Evolutionary conservation across 2,113 vertebrate species (phyloP), one percentile per base, ranked within the genome.

Genomic region (Oenanthe melanoleuca): DNA sequence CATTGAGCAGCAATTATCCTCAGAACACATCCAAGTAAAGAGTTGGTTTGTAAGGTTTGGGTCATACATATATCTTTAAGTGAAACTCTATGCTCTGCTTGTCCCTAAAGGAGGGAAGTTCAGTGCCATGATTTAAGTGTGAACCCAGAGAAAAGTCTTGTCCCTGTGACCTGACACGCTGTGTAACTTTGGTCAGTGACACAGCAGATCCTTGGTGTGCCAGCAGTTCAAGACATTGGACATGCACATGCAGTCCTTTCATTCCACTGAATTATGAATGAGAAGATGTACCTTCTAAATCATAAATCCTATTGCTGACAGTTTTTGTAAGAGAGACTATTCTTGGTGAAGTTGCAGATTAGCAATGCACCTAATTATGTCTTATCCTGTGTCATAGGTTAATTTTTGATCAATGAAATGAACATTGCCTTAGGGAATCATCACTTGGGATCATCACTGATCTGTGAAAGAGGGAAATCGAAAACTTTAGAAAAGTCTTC

Each of bases 21-120:
- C 24, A 75, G 71, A 77, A 66, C 14, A 40, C 2, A 3, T 29
- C 21, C 44, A 59, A 53, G 22, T 40, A 18, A 5, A 5, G 38
- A 11, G 9, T 26, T 64, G 8, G 44, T 47, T 45, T 52, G 14
- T 80, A 40, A 42, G 22, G 8, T n/a, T 37, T 79, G 44, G 15
- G 34, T 75, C 49, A 26, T 64, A n/a, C 1, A 0, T 52, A 10
- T 20, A 38, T 13, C 29, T 31, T 49, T 34, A 34, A 0, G 0
- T 60, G 31, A 83, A 80, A 28, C 15, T 75, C 29, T 11, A 3
- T 72, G 34, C 64, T 86, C 73, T 66, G 22, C 31, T 69, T 77
- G 29, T 77, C 34, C 12, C 0, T 77, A 61, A 53, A 53, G 47
- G 38, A 73, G 69, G 5, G 29, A 52, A 80, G 15, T 61, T 86